phyloP scores from a whole-genome alignment of 2,888 invertebrate genomes.

The Magallana nippona region DNA sequence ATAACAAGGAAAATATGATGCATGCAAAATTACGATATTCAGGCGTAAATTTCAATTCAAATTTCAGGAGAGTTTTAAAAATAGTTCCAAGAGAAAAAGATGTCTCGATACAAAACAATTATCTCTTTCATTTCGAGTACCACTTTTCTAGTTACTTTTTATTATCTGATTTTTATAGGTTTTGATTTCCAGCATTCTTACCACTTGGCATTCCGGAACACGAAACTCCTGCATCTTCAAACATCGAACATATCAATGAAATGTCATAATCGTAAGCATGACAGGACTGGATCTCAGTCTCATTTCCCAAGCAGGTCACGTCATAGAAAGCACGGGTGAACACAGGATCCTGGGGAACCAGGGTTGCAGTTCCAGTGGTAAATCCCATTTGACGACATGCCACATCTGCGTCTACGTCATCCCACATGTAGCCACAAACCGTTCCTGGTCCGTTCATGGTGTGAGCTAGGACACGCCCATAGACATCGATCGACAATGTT shows the following conservation, averaged over 20 bases:
- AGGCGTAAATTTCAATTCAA: too few relatives aligned
- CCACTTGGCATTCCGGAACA: neutral
- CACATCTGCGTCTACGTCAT: slow-evolving; percentile 36
- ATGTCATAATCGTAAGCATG: neutral
- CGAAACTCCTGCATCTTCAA: slow-evolving; percentile 36
- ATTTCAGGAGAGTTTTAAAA: too few relatives aligned
- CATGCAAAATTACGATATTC: too few relatives aligned
- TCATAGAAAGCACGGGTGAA: neutral
- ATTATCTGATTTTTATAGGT: too few relatives aligned
- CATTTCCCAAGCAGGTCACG: slow-evolving; percentile 23
- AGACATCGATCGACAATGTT: neutral
- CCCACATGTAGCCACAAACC: slow-evolving; percentile 32
- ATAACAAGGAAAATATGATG: too few relatives aligned
- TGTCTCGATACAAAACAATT: too few relatives aligned
- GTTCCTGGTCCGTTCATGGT: slow-evolving; percentile 8
- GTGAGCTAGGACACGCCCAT: neutral
- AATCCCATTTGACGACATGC: slow-evolving; percentile 36
- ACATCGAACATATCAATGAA: neutral
- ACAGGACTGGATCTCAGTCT: slow-evolving; percentile 3
- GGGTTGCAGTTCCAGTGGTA: neutral
- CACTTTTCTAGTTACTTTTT: too few relatives aligned
- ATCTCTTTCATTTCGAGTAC: too few relatives aligned
- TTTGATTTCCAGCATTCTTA: neutral
- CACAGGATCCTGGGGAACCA: neutral
- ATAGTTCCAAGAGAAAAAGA: accelerated